Evolutionary conservation across 2,113 vertebrate genomes (phyloP).

Genomic region (Salvelinus namaycush): DNA sequence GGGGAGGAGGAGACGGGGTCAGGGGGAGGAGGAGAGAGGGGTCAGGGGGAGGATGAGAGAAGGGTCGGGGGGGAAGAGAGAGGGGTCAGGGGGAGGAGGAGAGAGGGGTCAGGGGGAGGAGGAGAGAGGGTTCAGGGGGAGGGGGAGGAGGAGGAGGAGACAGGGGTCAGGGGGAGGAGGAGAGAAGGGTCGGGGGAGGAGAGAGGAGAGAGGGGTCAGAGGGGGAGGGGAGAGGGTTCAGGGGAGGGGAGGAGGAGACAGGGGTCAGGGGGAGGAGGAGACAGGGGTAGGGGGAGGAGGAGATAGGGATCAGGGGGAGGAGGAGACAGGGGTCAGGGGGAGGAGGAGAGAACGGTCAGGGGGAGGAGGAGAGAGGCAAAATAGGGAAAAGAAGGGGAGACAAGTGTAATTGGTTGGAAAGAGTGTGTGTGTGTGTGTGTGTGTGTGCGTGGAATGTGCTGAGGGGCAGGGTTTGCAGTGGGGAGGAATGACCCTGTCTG

Average conservation of each 20-base stretch:
- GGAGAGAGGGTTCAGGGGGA: slow-evolving; percentile 6
- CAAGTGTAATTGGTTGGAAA: slow-evolving; percentile 27
- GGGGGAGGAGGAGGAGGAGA: background rate
- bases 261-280: too few relatives aligned
- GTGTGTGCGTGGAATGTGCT: background rate
- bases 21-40: background rate
- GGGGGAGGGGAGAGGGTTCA: too few relatives aligned
- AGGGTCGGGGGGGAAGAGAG: background rate
- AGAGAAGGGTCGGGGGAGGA: too few relatives aligned
- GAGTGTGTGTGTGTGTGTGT: background rate
- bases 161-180: too few relatives aligned
- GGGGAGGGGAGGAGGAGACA: too few relatives aligned
- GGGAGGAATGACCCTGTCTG: background rate
- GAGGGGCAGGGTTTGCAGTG: background rate
- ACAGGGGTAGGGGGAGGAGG: too few relatives aligned
- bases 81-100: background rate
- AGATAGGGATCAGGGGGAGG: too few relatives aligned
- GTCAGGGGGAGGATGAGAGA: background rate
- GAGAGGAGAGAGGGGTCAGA: too few relatives aligned
- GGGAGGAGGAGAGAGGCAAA: background rate
- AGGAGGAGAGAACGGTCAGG: background rate
- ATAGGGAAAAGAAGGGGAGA: background rate
- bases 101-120: background rate
- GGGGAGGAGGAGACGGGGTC: too few relatives aligned
- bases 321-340: background rate